Evolutionary conservation across 1,140 invertebrate genomes (phyloP).

Genomic region (Lasioglossum albipes): DNA sequence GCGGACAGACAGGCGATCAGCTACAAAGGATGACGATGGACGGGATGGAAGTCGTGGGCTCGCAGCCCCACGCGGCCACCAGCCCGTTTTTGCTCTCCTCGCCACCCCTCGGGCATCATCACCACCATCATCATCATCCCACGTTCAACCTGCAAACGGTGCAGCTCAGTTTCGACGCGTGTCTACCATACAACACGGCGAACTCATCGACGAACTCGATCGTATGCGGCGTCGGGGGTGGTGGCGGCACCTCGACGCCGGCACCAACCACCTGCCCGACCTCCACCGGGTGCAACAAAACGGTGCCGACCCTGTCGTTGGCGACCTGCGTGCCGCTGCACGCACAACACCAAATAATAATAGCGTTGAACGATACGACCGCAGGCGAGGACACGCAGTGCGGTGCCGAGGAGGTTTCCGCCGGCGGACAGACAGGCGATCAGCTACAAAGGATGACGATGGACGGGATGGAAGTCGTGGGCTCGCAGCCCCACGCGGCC

Average conservation of each 20-base stretch:
- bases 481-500: slow-evolving; percentile 82
- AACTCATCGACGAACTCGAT: slow-evolving; percentile 62
- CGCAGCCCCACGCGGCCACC: slow-evolving; percentile 81
- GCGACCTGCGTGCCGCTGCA: slow-evolving; percentile 66
- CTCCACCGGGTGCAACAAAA: slow-evolving; percentile 61
- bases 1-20: slow-evolving; percentile 73
- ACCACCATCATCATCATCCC: slow-evolving; percentile 76
- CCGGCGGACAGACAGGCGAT: slow-evolving; percentile 68
- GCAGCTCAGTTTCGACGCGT: slow-evolving; percentile 78
- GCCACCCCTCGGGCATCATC: slow-evolving; percentile 75
- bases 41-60: slow-evolving; percentile 90
- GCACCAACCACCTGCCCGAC: slow-evolving; percentile 57
- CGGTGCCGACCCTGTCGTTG: slow-evolving; percentile 64
- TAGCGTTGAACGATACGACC: slow-evolving; percentile 74
- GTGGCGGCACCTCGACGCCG: slow-evolving; percentile 47
- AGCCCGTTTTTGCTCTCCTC: slow-evolving; percentile 79
- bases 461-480: slow-evolving; percentile 92
- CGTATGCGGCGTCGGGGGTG: slow-evolving; percentile 68
- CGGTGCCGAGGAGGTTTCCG: slow-evolving; percentile 71
- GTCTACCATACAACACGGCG: slow-evolving; percentile 75
- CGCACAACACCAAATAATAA: slow-evolving; percentile 75
- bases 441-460: slow-evolving; percentile 90
- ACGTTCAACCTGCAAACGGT: slow-evolving; percentile 77
- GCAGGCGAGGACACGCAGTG: slow-evolving; percentile 74
- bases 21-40: slow-evolving; percentile 93